These are phyloP conservation scores for Ficedula albicollis DNA, from an alignment of 2,797 vertebrate genomes.

Conservation along the genomic window DNA sequence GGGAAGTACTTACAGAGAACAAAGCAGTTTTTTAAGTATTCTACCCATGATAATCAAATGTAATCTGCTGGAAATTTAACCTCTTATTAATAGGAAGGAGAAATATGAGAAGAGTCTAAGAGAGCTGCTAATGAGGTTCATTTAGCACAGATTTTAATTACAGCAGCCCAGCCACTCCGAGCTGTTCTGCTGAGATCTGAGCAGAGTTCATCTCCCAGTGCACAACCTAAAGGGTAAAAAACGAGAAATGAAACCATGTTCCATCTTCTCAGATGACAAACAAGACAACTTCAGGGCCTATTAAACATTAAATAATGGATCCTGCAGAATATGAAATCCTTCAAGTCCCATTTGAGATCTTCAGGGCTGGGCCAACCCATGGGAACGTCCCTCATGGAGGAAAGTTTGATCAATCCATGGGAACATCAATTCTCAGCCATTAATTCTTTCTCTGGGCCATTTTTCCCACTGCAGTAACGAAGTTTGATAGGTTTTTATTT, in stretches of 20 bases:
- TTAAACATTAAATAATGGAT: neutral
- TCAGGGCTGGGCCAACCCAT: neutral
- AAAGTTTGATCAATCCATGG: neutral
- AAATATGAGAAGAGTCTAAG: neutral
- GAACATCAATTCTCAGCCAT: neutral
- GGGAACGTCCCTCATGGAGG: neutral
- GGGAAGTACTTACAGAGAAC: neutral
- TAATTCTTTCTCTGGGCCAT: neutral
- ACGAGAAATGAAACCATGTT: neutral
- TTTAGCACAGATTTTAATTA: constrained; percentile 11
- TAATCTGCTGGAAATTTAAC: neutral
- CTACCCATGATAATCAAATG: neutral
- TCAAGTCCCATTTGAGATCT: neutral
- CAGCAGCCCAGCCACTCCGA: accelerated
- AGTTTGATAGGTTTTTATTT: neutral
- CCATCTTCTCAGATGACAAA: neutral
- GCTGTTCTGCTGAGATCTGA: neutral
- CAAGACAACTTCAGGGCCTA: neutral
- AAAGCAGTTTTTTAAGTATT: neutral
- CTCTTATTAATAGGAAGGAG: neutral
- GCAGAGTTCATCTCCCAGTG: neutral
- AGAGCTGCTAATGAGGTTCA: neutral
- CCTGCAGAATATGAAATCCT: neutral
- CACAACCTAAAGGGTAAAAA: neutral
- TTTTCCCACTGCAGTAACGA: neutral